Evolutionary conservation across 1,140 invertebrate genomes (phyloP).

Genomic region (Diorhabda carinulata): DNA sequence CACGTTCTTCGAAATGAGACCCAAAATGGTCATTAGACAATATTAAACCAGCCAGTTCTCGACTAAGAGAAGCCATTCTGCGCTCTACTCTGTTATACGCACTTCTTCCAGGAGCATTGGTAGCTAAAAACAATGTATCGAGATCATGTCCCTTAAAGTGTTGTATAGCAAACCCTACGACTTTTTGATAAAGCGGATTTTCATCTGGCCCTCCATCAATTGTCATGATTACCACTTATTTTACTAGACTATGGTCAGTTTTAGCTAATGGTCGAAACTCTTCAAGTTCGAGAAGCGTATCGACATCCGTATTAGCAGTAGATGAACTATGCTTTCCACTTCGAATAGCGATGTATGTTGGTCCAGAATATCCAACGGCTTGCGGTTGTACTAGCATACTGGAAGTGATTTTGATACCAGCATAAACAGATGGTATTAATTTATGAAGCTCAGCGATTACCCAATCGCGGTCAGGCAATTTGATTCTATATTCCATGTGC

Average conservation of each 20-base stretch:
- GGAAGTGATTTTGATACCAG: too few relatives aligned
- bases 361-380: conserved; percentile 2
- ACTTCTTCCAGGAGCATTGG: conserved; percentile 15
- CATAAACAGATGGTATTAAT: too few relatives aligned
- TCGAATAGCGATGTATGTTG: conserved; percentile 17
- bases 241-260: neutral
- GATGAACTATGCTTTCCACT: conserved; percentile 16
- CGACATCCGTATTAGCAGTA: conserved; percentile 15
- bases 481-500: too few relatives aligned
- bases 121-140: conserved; percentile 10
- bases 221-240: neutral
- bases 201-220: neutral
- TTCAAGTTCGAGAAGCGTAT: conserved; percentile 14
- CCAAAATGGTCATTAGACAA: conserved; percentile 16
- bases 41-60: conserved; percentile 8
- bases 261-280: neutral
- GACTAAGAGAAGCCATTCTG: conserved; percentile 20
- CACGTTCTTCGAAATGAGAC: neutral
- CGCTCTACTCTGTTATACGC: conserved; percentile 14
- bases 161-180: neutral
- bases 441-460: too few relatives aligned
- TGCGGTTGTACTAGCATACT: too few relatives aligned
- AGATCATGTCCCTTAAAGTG: conserved; percentile 8
- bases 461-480: too few relatives aligned
- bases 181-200: neutral